These are phyloP conservation scores for Sisyra nigra DNA, from an alignment of 2,888 invertebrate genomes.

Conservation along the genomic window DNA sequence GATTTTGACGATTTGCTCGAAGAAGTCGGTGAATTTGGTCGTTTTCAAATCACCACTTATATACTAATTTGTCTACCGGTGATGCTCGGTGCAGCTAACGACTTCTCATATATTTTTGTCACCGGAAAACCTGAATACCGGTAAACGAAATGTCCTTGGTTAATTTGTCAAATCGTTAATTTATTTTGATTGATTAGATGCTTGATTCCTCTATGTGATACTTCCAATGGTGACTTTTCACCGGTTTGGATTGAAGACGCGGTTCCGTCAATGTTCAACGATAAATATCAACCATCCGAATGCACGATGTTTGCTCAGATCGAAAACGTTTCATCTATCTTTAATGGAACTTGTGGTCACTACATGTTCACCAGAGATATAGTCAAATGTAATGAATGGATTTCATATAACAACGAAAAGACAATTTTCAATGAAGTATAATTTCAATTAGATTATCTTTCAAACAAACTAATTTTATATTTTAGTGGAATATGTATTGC, in stretches of 20 bases:
- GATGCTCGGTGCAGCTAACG: constrained; percentile 40
- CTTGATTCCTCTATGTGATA: constrained; percentile 36
- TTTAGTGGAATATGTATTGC: constrained; percentile 42
- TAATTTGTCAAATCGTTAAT: too few species aligned
- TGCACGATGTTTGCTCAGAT: constrained; percentile 21
- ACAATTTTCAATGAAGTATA: constrained; percentile 40
- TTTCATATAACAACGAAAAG: constrained; percentile 31
- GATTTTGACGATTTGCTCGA: constrained; percentile 43
- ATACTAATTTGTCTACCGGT: constrained; percentile 39
- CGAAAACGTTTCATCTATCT: constrained; percentile 11
- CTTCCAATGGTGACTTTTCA: constrained; percentile 21
- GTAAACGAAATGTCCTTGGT: too few species aligned
- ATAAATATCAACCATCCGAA: constrained; percentile 19
- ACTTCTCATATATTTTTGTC: constrained; percentile 42
- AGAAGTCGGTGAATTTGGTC: constrained; percentile 41
- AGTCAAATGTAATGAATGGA: constrained; percentile 31
- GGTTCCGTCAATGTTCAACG: constrained; percentile 25
- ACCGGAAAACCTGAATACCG: constrained; percentile 41
- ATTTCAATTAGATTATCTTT: constrained; percentile 5
- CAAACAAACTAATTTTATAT: background rate
- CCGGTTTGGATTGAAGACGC: constrained; percentile 31
- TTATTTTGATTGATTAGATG: too few species aligned
- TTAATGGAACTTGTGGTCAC: constrained; percentile 19
- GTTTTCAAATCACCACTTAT: constrained; percentile 37
- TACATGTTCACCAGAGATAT: constrained; percentile 22